Percentiles rank a stretch among this genome's conserved stretches.
These are phyloP conservation scores for Sepioteuthis lessoniana DNA, from an alignment of 2,888 invertebrate species.

Conservation along the genomic window DNA sequence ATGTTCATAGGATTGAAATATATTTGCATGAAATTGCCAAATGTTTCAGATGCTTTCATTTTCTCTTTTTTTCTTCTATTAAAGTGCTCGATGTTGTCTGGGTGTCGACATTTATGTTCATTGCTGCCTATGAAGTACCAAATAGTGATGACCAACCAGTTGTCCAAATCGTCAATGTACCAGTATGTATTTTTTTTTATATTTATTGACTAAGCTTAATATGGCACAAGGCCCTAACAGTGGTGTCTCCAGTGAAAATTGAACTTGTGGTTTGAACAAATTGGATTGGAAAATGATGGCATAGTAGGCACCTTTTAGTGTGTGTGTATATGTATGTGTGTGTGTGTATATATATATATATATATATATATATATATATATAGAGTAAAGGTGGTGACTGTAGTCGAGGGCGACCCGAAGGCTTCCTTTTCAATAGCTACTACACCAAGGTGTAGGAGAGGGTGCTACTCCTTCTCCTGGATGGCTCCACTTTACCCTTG, in stretches of 20 bases:
- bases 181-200: slow-evolving; percentile 61
- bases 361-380: no score
- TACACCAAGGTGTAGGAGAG: no score
- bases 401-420: no score
- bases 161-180: slow-evolving; percentile 67
- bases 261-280: no score
- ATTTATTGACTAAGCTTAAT: not conserved
- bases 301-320: no score
- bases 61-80: slow-evolving; percentile 51
- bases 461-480: no score
- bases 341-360: not conserved
- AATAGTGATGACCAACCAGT: slow-evolving; percentile 64
- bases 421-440: no score
- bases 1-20: not conserved
- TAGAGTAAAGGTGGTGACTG: no score
- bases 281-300: no score
- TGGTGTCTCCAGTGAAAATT: no score
- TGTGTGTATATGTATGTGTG: no score
- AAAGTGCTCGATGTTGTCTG: slow-evolving; percentile 72
- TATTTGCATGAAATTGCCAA: not conserved
- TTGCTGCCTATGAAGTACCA: slow-evolving; percentile 81
- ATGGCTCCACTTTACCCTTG: no score
- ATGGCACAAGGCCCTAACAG: not conserved
- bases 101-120: slow-evolving; percentile 81
- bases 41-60: not conserved